Conservation (phyloP, 2,113 vertebrate species). For the Pipa parva region DNA sequence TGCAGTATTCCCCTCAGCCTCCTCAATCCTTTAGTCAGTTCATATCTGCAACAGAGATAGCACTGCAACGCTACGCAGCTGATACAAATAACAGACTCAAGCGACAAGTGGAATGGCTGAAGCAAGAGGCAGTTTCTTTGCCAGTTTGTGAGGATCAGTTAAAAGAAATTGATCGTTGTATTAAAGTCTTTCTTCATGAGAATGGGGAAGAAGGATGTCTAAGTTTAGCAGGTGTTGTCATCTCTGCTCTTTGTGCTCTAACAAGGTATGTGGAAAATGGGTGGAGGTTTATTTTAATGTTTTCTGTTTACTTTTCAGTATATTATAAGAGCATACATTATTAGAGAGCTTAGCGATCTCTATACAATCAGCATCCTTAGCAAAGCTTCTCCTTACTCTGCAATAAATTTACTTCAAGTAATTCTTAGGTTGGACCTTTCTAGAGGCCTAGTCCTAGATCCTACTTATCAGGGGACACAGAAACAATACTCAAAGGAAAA, state of each 20-base stretch:
- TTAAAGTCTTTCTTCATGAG: constrained; percentile 86
- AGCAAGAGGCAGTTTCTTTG: constrained; percentile 83
- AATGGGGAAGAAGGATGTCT: constrained; percentile 85
- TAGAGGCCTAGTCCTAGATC: too few relatives aligned
- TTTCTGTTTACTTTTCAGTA: too few relatives aligned
- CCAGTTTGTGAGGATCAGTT: constrained; percentile 88
- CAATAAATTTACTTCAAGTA: too few relatives aligned
- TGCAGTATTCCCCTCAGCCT: constrained; percentile 84
- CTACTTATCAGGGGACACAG: too few relatives aligned
- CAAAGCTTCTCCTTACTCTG: too few relatives aligned
- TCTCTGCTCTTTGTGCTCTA: constrained; percentile 85
- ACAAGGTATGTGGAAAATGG: constrained; percentile 78
- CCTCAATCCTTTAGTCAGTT: constrained; percentile 77
- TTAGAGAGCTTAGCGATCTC: too few relatives aligned
- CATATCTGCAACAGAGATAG: constrained; percentile 82
- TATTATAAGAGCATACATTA: too few relatives aligned
- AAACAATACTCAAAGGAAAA: too few relatives aligned
- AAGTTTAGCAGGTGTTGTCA: constrained; percentile 86
- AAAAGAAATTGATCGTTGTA: constrained; percentile 95
- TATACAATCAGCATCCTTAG: too few relatives aligned
- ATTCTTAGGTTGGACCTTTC: too few relatives aligned
- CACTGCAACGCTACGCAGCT: constrained; percentile 81
- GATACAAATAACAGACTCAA: constrained; percentile 82
- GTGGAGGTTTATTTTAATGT: too few relatives aligned
- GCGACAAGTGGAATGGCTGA: constrained; percentile 85